These are phyloP conservation scores for Bolborhynchus lineola DNA, from an alignment of 2,113 vertebrate species.

Conservation along the genomic window DNA sequence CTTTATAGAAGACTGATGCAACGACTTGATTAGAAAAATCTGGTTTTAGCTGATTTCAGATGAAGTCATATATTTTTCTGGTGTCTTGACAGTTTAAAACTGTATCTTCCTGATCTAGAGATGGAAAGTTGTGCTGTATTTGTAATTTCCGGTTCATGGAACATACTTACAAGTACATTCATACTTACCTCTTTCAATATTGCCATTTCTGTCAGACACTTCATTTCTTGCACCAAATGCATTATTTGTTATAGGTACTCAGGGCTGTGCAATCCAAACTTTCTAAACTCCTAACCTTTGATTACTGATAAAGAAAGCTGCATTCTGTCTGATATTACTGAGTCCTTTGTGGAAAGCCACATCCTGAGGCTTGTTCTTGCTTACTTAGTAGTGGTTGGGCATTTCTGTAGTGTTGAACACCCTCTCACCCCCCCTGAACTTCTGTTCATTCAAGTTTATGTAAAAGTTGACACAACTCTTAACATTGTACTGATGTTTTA, in stretches of 20 bases:
- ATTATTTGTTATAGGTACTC: background rate
- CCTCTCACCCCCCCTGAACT: background rate
- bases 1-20: conserved; percentile 16
- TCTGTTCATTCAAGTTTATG: background rate
- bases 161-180: background rate
- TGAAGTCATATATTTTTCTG: background rate
- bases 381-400: background rate
- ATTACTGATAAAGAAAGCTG: background rate
- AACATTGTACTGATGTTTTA: background rate
- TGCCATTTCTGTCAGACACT: background rate
- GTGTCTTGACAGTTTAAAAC: conserved; percentile 1
- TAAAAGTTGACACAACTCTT: background rate
- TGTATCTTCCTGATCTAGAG: background rate
- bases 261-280: background rate
- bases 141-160: background rate
- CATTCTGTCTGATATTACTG: background rate
- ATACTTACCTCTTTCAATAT: background rate
- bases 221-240: background rate
- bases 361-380: background rate
- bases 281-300: background rate
- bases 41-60: background rate
- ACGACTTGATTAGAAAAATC: background rate
- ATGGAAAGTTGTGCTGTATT: background rate
- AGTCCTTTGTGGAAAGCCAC: background rate
- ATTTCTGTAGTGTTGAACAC: background rate